Base-by-base conservation (phyloP, 1,140 invertebrate species). In the Ceratina japonica region DNA sequence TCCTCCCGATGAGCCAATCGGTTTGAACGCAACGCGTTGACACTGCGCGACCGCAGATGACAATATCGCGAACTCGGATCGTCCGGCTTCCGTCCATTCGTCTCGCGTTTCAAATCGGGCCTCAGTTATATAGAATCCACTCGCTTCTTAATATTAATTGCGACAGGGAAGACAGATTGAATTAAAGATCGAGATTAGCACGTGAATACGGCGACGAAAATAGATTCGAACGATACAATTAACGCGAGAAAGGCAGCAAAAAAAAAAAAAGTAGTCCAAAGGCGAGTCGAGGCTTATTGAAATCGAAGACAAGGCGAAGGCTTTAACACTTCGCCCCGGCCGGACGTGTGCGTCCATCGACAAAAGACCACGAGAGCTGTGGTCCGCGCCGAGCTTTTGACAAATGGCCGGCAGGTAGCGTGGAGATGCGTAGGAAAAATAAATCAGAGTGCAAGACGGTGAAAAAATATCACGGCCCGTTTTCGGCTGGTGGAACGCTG, bases 351-450 rank as follows among this genome's bases (percentile, higher is more conserved):
- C n/a, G 10, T 54, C 52, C n/a, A 44, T 54, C 52, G 81, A 83
- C 79, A 84, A 84, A 84, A 77, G 82, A 52, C 37, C 12, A 61
- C 69, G 77, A 77, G 77, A 74, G 82, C n/a, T n/a, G n/a, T 64
- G 78, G 54, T 27, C 27, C 27, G 8, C 37, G 66, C 27, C 58
- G 62, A 70, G 51, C 66, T 71, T 79, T 84, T 87, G 86, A 87
- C 83, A 87, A 87, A 87, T 87, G 86, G 79, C 85, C 79, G 69
- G 74, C 81, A 79, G 76, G 79, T 81, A 79, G 80, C 80, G 78
- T 69, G 85, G 73, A 71, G 83, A 77, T 70, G 80, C 59, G 77
- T 68, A 84, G 75, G 79, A 85, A 86, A 86, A 80, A 80, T 80
- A 86, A 85, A 82, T 75, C 66, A 56, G 69, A 54, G 65, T 76